Evolutionary conservation across 2,797 vertebrate genomes (phyloP), one percentile per base, ranked within the genome.

Genomic region (Pipistrellus nathusii): DNA sequence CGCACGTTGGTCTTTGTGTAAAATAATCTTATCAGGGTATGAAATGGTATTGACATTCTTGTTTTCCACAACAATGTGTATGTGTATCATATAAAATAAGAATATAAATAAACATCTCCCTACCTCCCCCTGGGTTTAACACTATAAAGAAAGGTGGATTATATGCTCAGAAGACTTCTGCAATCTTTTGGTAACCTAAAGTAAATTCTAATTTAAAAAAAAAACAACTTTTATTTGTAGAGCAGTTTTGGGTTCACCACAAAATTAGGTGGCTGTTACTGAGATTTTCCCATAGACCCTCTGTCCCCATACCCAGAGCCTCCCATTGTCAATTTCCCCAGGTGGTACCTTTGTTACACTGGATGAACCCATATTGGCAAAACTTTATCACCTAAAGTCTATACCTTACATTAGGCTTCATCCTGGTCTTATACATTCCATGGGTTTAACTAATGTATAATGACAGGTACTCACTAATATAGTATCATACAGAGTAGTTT

Each of bases 91-190:
- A 76, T 38, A 71, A 88, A 82, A 30, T 35, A 76, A 35, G 41
- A 32, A 64, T 80, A 46, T 83, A 71, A 90, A 55, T 55, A 78
- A 71, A 59, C 46, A 38, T 51, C 27, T n/a, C 38, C 38, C 38
- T 38, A 38, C 4, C 38, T 91, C 84, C 21, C 7, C 20, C 10
- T 76, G 17, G 5, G 0, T 55, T 77, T 77, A 82, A 77, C 8
- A 88, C 10, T 88, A 53, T 44, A 71, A 86, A 11, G 13, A 91
- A 87, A 76, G 32, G 85, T 81, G 3, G 30, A n/a, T 27, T 81
- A 32, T 48, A 81, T 68, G 14, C 14, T 84, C 41, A 62, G 20
- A 71, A 62, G 51, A 62, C 66, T 51, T 77, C 53, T 35, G 17
- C 21, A 62, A 44, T 35, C 32, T 86, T 83, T 83, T 73, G 13